A percentile compares a stretch with the other conserved stretches of the same genome.
These are phyloP conservation scores for Eremophila alpestris DNA, from an alignment of 2,797 vertebrate species.

Conservation along the genomic window DNA sequence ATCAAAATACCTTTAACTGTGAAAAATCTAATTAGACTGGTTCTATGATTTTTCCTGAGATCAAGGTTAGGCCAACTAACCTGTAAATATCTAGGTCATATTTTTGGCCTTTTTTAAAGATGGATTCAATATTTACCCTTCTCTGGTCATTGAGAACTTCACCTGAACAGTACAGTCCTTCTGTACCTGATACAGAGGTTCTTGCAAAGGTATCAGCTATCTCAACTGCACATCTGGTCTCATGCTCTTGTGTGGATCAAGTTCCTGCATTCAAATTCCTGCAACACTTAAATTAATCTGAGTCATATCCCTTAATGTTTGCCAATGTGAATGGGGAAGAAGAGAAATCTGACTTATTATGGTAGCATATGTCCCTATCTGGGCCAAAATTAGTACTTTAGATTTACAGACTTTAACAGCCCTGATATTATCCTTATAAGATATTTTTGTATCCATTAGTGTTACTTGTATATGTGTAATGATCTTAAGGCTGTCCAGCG, in stretches of 20 bases:
- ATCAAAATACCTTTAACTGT: not conserved
- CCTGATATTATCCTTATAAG: not conserved
- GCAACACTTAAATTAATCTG: not conserved
- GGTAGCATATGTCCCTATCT: fast-evolving
- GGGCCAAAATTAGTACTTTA: not conserved
- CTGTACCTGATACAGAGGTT: not conserved
- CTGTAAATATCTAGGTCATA: not conserved
- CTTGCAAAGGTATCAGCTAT: not conserved
- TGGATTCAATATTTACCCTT: not conserved
- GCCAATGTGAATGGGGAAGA: not conserved
- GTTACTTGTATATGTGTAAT: not conserved
- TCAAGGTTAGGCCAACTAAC: not conserved
- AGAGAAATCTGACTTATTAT: not conserved
- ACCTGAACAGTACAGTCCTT: not conserved
- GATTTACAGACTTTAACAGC: not conserved
- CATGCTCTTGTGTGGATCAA: not conserved
- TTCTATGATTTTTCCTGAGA: not conserved
- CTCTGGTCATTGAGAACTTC: not conserved
- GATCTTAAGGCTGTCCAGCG: not conserved
- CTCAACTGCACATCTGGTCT: not conserved
- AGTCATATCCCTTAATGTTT: not conserved
- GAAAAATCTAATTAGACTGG: not conserved
- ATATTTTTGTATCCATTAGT: not conserved
- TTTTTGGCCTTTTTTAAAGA: not conserved
- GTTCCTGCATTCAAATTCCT: not conserved